Evolutionary conservation across 2,113 vertebrate species (phyloP).

Genomic region (zebrafish (Danio rerio)): DNA sequence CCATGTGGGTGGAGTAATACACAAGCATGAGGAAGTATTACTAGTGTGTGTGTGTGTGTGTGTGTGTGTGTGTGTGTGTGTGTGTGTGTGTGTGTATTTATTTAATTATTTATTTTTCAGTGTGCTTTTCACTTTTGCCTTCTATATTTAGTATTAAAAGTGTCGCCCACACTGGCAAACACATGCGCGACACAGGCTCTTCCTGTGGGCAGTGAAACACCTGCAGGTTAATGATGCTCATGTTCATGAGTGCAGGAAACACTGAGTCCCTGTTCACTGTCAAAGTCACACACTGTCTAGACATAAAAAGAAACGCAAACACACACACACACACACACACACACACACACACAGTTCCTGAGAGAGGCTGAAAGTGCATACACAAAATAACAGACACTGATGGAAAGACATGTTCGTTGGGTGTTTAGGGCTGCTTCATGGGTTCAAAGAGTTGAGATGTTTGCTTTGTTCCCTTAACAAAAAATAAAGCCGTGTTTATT

Average conservation of each 20-base stretch:
- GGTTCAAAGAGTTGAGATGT: neutral
- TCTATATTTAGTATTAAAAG: constrained; percentile 1
- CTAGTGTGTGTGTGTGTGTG: too few relatives aligned
- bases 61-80: too few relatives aligned
- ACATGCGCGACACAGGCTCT: constrained; percentile 32
- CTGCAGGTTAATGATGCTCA: constrained; percentile 54
- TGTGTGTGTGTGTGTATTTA: too few relatives aligned
- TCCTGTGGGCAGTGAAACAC: constrained; percentile 58
- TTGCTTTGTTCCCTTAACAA: too few relatives aligned
- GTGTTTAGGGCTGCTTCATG: neutral
- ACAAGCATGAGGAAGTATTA: too few relatives aligned
- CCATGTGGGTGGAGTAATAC: too few relatives aligned
- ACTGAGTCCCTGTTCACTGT: constrained; percentile 68
- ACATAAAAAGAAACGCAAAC: constrained; percentile 61
- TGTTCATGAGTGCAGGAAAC: constrained; percentile 73
- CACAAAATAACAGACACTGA: neutral
- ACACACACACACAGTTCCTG: constrained; percentile 18
- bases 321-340: constrained; percentile 50
- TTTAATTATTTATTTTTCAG: neutral
- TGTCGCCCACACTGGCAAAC: neutral
- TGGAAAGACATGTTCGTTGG: constrained; percentile 27
- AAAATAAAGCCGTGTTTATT: too few relatives aligned
- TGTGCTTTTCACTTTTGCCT: constrained; percentile 27
- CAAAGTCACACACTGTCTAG: constrained; percentile 70
- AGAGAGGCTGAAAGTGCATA: constrained; percentile 50